Evolutionary conservation across 2,797 vertebrate genomes (phyloP).

Genomic region (Aphelocoma californica): DNA sequence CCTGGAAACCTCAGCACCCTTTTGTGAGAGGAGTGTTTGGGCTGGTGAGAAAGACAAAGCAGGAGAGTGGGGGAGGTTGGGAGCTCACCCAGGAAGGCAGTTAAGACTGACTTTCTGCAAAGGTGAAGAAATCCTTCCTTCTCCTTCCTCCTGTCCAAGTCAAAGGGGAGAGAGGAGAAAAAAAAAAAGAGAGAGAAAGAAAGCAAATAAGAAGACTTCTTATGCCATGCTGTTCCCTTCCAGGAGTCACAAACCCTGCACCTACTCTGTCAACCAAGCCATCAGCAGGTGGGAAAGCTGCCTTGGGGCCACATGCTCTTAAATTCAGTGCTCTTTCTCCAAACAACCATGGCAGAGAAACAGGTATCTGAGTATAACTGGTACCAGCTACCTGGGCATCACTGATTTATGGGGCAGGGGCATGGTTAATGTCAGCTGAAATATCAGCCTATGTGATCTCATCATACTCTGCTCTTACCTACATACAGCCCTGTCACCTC

Average conservation of each 20-base stretch:
- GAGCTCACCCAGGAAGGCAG: background rate
- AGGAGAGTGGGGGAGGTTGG: background rate
- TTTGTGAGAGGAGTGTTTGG: background rate
- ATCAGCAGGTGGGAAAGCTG: background rate
- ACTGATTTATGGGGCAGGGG: background rate
- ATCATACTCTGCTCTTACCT: background rate
- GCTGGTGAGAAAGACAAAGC: background rate
- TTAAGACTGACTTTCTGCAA: background rate
- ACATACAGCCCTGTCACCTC: background rate
- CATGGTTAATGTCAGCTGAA: background rate
- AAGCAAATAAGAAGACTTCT: background rate
- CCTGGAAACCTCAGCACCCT: background rate
- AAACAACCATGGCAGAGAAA: background rate
- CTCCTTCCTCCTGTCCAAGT: background rate
- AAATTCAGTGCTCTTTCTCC: background rate
- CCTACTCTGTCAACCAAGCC: background rate
- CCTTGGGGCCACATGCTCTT: accelerated
- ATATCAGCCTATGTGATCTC: background rate
- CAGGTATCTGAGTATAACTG: background rate
- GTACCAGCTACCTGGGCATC: background rate
- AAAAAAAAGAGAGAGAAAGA: accelerated
- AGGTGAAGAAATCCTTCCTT: background rate
- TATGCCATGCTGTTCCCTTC: background rate
- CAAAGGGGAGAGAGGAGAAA: accelerated
- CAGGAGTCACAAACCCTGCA: background rate